A percentile compares a stretch with the other conserved stretches of the same genome.
Conservation (phyloP, 2,888 invertebrate species). For the Stegana nigrithorax region DNA sequence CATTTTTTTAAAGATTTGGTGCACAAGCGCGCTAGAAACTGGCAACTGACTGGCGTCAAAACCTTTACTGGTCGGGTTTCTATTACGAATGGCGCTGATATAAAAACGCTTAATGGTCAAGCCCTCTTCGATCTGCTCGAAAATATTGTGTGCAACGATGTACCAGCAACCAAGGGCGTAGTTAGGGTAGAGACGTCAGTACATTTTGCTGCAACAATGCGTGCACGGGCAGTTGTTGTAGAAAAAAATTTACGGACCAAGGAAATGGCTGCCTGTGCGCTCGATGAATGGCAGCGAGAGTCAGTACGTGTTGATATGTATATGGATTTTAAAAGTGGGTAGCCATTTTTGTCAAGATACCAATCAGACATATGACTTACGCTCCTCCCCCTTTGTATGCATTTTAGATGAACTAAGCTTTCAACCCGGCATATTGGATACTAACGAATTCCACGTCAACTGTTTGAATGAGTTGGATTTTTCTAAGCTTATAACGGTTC, state of each 20-base stretch:
- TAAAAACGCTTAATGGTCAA: conserved; percentile 60
- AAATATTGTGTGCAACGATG: conserved; percentile 66
- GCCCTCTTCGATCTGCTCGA: conserved; percentile 63
- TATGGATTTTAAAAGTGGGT: conserved; percentile 48
- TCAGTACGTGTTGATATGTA: conserved; percentile 68
- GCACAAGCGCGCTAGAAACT: conserved; percentile 45
- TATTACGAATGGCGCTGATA: conserved; percentile 58
- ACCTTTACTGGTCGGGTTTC: conserved; percentile 59
- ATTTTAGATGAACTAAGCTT: conserved; percentile 58
- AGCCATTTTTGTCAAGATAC: background rate
- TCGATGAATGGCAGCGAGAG: conserved; percentile 67
- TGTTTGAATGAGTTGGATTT: conserved; percentile 70
- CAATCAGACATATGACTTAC: background rate
- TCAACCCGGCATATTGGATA: conserved; percentile 66
- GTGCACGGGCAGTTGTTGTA: conserved; percentile 45
- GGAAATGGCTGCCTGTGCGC: conserved; percentile 63
- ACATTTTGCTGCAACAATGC: conserved; percentile 62
- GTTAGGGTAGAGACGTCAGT: conserved; percentile 58
- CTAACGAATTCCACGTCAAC: conserved; percentile 64
- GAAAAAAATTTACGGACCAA: conserved; percentile 50
- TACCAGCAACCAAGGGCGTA: no score
- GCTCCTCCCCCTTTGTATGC: background rate
- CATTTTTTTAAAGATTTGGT: conserved; percentile 58
- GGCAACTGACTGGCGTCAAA: conserved; percentile 53
- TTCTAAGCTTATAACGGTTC: conserved; percentile 68